Conservation (phyloP, 2,797 vertebrate species). For the Halcyon chelicuti region DNA sequence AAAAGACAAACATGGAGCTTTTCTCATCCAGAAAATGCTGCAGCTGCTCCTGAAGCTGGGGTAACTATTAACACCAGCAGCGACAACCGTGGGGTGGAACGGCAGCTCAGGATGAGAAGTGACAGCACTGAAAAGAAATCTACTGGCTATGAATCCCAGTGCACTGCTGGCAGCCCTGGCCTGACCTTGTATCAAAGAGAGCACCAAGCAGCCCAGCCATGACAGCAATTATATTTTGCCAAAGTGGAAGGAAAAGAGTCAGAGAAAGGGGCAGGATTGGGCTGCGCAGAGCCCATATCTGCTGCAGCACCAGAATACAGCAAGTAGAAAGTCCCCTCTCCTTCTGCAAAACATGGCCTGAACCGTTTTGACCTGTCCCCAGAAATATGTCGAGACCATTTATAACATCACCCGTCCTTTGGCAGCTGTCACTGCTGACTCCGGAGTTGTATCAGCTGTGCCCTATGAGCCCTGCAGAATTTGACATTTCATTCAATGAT, state of each 20-base stretch:
- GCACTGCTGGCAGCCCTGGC: background rate
- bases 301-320: background rate
- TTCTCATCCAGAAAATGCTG: constrained; percentile 44
- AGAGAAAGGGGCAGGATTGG: rapidly evolving
- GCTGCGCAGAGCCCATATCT: background rate
- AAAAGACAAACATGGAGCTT: background rate
- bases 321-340: background rate
- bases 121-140: background rate
- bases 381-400: background rate
- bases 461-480: background rate
- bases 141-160: background rate
- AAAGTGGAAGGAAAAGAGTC: background rate
- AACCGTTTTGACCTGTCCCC: background rate
- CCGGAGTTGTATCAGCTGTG: background rate
- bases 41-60: background rate
- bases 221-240: background rate
- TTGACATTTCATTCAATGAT: background rate
- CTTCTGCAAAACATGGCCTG: background rate
- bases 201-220: rapidly evolving
- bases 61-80: background rate
- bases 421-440: background rate
- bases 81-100: background rate
- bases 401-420: background rate
- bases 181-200: background rate
- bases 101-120: background rate